Percentiles rank a stretch among this genome's conserved stretches.
Evolutionary conservation across 2,797 vertebrate species (phyloP).

Genomic region (Harpagifer antarcticus): DNA sequence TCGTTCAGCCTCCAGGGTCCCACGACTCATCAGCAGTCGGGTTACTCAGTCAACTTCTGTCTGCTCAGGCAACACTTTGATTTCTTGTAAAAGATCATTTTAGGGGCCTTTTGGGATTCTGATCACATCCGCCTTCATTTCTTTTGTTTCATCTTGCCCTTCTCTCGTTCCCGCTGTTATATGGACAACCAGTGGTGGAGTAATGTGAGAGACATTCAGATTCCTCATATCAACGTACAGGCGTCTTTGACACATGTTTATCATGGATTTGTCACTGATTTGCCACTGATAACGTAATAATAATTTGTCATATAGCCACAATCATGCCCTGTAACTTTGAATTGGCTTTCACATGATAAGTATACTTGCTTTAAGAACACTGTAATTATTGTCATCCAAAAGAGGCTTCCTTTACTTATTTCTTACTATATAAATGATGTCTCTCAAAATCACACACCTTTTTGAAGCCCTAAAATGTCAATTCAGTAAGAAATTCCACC

Average conservation of each 20-base stretch:
- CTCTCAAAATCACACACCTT: neutral
- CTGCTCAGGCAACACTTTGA: slow-evolving; percentile 25
- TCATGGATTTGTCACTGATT: too few relatives aligned
- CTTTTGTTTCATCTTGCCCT: slow-evolving; percentile 23
- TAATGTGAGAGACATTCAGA: neutral
- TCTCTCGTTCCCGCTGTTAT: neutral
- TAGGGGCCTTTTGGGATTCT: slow-evolving; percentile 5
- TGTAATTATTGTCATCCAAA: neutral
- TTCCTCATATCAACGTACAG: neutral
- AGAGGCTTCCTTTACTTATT: neutral
- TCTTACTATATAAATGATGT: neutral
- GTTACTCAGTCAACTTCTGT: slow-evolving; percentile 30
- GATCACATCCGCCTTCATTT: slow-evolving; percentile 9
- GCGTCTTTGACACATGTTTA: slow-evolving; percentile 1
- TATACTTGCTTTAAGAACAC: neutral
- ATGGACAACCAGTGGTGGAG: neutral
- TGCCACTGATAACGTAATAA: neutral
- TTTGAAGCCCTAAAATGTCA: neutral
- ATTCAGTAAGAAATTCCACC: neutral
- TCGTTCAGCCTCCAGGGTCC: slow-evolving; percentile 67
- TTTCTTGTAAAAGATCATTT: slow-evolving; percentile 16
- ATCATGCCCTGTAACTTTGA: neutral
- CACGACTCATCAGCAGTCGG: slow-evolving; percentile 66
- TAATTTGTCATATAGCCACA: neutral
- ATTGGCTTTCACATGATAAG: too few relatives aligned